Percentiles rank a stretch among this genome's conserved stretches.
Evolutionary conservation across 2,113 vertebrate genomes (phyloP).

Genomic region (Zosterops pallidus): DNA sequence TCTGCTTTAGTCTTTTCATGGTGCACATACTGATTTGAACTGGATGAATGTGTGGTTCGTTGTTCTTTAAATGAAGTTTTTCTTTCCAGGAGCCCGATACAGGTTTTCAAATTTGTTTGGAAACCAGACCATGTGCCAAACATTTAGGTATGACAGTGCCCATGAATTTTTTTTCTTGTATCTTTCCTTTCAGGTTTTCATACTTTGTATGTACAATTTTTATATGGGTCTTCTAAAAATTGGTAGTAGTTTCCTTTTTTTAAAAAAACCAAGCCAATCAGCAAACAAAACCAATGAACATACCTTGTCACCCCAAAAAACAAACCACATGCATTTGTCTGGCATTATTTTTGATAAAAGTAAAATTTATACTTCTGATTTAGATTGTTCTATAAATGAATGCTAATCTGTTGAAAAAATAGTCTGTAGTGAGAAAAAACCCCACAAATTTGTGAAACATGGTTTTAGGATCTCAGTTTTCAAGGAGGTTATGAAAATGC

Average conservation of each 20-base stretch:
- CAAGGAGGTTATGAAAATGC: neutral
- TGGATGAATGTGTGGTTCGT: neutral
- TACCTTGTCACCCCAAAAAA: rapidly evolving
- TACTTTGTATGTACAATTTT: neutral
- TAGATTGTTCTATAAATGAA: neutral
- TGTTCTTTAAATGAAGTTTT: neutral
- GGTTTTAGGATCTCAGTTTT: neutral
- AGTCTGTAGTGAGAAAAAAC: neutral
- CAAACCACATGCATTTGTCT: neutral
- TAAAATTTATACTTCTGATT: neutral
- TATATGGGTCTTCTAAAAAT: neutral
- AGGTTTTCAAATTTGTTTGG: neutral
- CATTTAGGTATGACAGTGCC: neutral
- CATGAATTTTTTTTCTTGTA: neutral
- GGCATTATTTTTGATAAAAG: neutral
- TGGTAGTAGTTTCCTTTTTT: neutral
- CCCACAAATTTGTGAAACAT: neutral
- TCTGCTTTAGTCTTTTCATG: neutral
- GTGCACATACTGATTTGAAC: neutral
- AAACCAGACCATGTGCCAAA: neutral
- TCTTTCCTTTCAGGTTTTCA: neutral
- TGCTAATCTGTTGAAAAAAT: neutral
- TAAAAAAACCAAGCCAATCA: neutral
- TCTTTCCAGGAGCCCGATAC: neutral
- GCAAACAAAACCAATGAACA: neutral